Base-by-base conservation (phyloP, 30 jellyfish, hydroid and myxozoan species). In the Aurelia sp. region DNA sequence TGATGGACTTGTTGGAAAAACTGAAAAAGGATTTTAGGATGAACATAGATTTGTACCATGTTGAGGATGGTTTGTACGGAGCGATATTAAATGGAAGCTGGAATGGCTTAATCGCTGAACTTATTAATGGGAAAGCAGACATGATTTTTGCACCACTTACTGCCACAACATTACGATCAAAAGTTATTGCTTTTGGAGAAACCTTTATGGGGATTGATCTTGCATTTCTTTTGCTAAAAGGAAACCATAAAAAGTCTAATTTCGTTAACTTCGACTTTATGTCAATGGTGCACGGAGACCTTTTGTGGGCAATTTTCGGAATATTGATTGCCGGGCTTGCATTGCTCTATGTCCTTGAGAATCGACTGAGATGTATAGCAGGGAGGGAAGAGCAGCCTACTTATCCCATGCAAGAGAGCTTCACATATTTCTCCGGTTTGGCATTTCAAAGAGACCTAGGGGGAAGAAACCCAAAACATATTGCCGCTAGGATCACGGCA, bases 381-480 rank as follows among this genome's bases (percentile, higher is more conserved):
- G 27, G 47, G 1, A 52, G 10, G 13, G 30, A 8, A n/a, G n/a
- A 19, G 30, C 63, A 23, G 55, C 30, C 30, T n/a, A 6, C 22
- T 4, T 94, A 82, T 60, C 60, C 90, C 6, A 55, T 75, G 76
- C 19, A 55, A 47, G 99, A 94, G n/a, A 72, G 93, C 33, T 94
- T 94, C 68, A 44, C 91, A 6, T 94, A 94, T 64, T 51, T 87
- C 33, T 76, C 97, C 17, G 99, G 99, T 4, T 40, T 94, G 37
- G 68, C 96, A 15, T 94, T 94, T 74, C 99, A 94, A 86, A 70
- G 96, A n/a, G 99, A 94, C 59, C 86, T 94, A 3, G 99, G 99
- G 15, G 97, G 97, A 8, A 30, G 31, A 35, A 89, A 88, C 81
- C 99, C 99, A 37, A 65, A 67, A 19, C 76, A 87, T 9, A 19